A percentile compares a stretch with the other conserved stretches of the same genome.
phyloP scores from a whole-genome alignment of 2,888 invertebrate genomes.

The Ophion ellenae region DNA sequence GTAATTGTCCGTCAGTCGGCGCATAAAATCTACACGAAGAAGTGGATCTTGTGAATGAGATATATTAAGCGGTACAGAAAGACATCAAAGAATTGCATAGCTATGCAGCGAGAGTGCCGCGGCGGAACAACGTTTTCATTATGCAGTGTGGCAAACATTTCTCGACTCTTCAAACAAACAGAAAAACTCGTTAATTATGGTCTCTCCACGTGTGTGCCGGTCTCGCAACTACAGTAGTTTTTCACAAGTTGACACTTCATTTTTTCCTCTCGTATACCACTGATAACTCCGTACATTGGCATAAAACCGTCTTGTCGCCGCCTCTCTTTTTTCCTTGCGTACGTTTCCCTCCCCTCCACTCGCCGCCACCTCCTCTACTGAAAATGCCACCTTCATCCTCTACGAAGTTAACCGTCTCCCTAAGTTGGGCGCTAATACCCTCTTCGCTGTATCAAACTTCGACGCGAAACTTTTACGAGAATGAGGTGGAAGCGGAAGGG shows the following conservation, averaged over 20 bases:
- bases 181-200: slow-evolving; percentile 15
- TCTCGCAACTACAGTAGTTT: no score
- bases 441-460: slow-evolving; percentile 57
- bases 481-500: slow-evolving; percentile 2
- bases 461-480: slow-evolving; percentile 49
- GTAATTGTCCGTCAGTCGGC: slow-evolving; percentile 27
- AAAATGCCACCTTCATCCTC: slow-evolving; percentile 28
- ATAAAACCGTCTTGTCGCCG: slow-evolving; percentile 1
- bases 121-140: not conserved
- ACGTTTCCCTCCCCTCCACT: not conserved
- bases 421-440: slow-evolving; percentile 54
- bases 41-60: not conserved
- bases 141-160: not conserved
- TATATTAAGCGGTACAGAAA: not conserved
- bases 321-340: slow-evolving; percentile 8
- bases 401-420: slow-evolving; percentile 36
- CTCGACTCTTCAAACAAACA: not conserved
- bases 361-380: not conserved
- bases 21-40: not conserved
- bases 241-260: not conserved
- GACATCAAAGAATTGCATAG: not conserved
- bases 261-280: not conserved
- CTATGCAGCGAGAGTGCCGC: not conserved
- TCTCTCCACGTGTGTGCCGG: no score
- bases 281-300: not conserved